phyloP scores from a whole-genome alignment of 2,113 vertebrate genomes.

The Phaethornis superciliosus region DNA sequence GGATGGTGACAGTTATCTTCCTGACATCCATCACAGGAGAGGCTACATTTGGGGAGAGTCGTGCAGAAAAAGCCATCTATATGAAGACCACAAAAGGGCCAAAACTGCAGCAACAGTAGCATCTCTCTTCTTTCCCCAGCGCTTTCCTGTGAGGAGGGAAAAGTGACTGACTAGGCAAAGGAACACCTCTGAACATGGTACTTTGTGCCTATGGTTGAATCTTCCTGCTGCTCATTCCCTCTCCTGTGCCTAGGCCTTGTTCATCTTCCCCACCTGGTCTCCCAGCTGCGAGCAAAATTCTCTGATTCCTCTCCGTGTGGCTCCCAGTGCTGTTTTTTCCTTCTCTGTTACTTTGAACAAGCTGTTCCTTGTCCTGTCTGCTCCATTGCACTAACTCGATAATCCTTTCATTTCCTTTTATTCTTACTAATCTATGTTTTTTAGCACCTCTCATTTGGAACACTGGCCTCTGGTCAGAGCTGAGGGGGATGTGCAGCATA shows the following conservation, averaged over 20 bases:
- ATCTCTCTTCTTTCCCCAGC: not conserved
- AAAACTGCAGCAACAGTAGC: not conserved
- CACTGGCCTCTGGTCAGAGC: not conserved
- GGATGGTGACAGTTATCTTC: not conserved
- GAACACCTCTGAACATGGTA: not conserved
- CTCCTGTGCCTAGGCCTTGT: not conserved
- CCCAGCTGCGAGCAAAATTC: not conserved
- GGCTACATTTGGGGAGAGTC: not conserved
- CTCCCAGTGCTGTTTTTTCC: not conserved
- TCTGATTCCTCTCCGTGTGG: not conserved
- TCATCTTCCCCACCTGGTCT: not conserved
- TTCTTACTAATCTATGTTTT: not conserved
- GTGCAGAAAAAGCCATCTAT: not conserved
- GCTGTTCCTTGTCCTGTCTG: not conserved
- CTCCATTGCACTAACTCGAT: not conserved
- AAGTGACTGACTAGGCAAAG: not conserved
- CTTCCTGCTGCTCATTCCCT: not conserved
- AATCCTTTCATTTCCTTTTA: not conserved
- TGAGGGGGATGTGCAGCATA: rapidly evolving
- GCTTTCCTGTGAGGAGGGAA: not conserved
- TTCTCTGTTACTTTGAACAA: not conserved
- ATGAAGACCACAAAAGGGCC: not conserved
- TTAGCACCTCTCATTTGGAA: not conserved
- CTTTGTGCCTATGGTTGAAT: not conserved
- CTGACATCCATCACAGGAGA: not conserved